A percentile compares a stretch with the other conserved stretches of the same genome.
phyloP scores from a whole-genome alignment of 2,888 invertebrate species.

The Deroplatys truncata region DNA sequence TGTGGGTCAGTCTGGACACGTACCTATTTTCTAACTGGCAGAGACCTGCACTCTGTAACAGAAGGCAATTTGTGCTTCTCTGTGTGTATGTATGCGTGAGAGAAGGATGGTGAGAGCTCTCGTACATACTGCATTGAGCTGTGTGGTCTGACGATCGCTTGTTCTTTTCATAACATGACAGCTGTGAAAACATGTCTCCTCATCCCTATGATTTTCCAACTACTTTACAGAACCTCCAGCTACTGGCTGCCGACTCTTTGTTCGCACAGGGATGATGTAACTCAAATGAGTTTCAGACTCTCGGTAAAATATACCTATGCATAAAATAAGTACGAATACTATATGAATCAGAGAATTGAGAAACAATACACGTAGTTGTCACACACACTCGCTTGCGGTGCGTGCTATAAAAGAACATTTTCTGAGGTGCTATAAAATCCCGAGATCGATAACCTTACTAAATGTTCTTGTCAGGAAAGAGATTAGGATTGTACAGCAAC shows the following conservation, averaged over 20 bases:
- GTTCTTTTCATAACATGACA: neutral
- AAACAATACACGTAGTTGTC: too few relatives aligned
- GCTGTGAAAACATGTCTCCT: neutral
- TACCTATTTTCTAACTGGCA: neutral
- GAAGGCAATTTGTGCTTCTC: neutral
- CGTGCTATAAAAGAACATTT: too few relatives aligned
- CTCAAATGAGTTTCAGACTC: too few relatives aligned
- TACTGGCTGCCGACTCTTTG: neutral
- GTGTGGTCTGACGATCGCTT: neutral
- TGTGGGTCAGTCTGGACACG: neutral
- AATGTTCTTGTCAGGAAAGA: too few relatives aligned
- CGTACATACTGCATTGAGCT: neutral
- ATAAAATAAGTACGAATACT: too few relatives aligned
- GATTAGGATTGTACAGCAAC: too few relatives aligned
- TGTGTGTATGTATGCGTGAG: neutral
- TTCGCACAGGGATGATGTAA: neutral
- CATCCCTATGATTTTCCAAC: neutral
- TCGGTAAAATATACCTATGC: too few relatives aligned
- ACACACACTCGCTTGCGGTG: too few relatives aligned
- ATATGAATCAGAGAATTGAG: too few relatives aligned
- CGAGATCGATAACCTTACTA: too few relatives aligned
- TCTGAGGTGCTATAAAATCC: too few relatives aligned
- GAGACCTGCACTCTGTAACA: neutral
- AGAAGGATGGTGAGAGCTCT: neutral
- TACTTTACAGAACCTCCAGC: neutral